These are phyloP conservation scores for Drosophila nigricruria DNA, from an alignment of 2,888 invertebrate species.

Conservation along the genomic window DNA sequence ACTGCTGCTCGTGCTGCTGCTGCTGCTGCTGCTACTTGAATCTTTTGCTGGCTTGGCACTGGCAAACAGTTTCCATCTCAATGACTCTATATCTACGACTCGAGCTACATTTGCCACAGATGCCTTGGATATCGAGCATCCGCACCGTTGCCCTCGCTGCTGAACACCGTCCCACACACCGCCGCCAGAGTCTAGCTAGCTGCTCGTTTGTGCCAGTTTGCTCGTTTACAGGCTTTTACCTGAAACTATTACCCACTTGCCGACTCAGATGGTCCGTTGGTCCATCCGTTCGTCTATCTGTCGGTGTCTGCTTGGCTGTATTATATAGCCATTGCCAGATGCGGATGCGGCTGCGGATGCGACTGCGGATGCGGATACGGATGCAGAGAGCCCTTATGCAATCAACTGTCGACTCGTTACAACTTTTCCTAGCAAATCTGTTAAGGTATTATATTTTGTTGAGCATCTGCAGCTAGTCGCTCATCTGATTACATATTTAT, in stretches of 20 bases:
- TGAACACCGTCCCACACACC: constrained; percentile 5
- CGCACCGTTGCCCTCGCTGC: constrained; percentile 49
- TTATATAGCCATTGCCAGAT: constrained; percentile 46
- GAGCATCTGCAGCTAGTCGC: constrained; percentile 72
- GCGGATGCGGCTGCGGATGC: constrained; percentile 13
- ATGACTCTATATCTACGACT: constrained; percentile 76
- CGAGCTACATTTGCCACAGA: constrained; percentile 71
- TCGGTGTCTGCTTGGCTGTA: constrained; percentile 44
- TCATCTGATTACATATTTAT: constrained; percentile 80
- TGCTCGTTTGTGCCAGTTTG: constrained; percentile 81
- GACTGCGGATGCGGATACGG: constrained; percentile 18
- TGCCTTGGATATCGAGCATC: constrained; percentile 71
- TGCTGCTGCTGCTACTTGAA: constrained; percentile 52
- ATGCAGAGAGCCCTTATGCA: constrained; percentile 60
- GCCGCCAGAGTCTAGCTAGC: constrained; percentile 55
- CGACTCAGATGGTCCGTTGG: constrained; percentile 42
- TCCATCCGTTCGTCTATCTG: constrained; percentile 37
- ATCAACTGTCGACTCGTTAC: constrained; percentile 76
- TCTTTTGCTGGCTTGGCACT: constrained; percentile 62
- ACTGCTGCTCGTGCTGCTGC: constrained; percentile 15
- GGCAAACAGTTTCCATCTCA: constrained; percentile 76
- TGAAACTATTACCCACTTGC: constrained; percentile 81
- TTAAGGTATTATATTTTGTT: constrained; percentile 61
- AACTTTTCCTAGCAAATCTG: constrained; percentile 63
- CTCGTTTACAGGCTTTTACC: constrained; percentile 81